Evolutionary conservation across 2,113 vertebrate species (phyloP).

Genomic region (Corvus hawaiiensis): DNA sequence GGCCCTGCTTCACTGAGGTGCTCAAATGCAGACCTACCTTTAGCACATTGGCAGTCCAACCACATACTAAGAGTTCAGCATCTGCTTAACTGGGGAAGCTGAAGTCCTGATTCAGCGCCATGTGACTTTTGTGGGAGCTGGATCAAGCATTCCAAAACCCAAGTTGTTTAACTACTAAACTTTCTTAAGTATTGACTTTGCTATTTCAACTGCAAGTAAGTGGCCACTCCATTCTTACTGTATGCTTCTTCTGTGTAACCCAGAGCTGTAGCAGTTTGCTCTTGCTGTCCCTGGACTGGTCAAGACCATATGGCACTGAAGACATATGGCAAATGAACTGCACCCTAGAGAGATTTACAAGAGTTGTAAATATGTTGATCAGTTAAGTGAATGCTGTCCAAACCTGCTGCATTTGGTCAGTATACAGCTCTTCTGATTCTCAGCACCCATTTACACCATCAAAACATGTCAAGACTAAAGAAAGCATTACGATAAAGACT

Average conservation of each 20-base stretch:
- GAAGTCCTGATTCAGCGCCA: conserved; percentile 38
- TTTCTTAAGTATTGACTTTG: neutral
- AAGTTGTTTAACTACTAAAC: neutral
- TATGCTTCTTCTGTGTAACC: neutral
- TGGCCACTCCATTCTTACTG: neutral
- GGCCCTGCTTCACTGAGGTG: neutral
- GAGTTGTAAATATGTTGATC: neutral
- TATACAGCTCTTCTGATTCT: neutral
- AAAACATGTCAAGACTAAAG: neutral
- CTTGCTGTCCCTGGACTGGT: neutral
- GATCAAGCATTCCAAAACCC: conserved; percentile 26
- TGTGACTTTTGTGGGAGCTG: conserved; percentile 34
- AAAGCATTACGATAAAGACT: neutral
- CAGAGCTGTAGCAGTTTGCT: neutral
- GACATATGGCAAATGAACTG: neutral
- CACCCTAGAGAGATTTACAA: neutral
- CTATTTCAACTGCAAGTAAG: neutral
- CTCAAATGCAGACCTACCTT: neutral
- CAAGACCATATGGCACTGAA: neutral
- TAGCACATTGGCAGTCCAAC: neutral
- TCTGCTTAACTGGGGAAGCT: neutral
- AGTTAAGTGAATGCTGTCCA: neutral
- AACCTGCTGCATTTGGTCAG: neutral
- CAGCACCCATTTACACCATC: neutral
- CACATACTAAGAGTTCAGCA: neutral